Percentiles rank a stretch among this genome's conserved stretches.
phyloP scores from a whole-genome alignment of 2,888 invertebrate genomes.

The Shargacucullia verbasci region DNA sequence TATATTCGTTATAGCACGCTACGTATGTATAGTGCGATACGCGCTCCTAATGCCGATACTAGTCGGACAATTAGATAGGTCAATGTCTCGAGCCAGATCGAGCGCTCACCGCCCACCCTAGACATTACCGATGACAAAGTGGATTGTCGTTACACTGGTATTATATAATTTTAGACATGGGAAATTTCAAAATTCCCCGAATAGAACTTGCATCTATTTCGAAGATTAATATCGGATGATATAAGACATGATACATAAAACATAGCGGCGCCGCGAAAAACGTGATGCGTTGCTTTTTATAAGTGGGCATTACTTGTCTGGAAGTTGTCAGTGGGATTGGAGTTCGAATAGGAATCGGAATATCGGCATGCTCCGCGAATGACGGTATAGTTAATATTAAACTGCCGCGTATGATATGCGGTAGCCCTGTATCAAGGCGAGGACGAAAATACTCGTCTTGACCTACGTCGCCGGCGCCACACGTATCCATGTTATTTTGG shows the following conservation, averaged over 20 bases:
- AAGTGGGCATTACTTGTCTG: slow-evolving; percentile 55
- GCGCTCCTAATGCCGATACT: slow-evolving; percentile 63
- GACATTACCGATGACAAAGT: slow-evolving; percentile 43
- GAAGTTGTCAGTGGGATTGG: slow-evolving; percentile 56
- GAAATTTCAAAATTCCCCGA: slow-evolving; percentile 19
- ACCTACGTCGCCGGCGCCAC: slow-evolving; percentile 81
- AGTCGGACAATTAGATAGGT: slow-evolving; percentile 79
- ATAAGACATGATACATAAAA: slow-evolving; percentile 39
- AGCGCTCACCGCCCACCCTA: slow-evolving; percentile 53
- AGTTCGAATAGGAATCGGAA: slow-evolving; percentile 50
- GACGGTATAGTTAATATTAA: slow-evolving; percentile 86
- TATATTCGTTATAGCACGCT: slow-evolving; percentile 69
- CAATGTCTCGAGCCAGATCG: slow-evolving; percentile 82
- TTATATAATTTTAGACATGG: slow-evolving; percentile 19
- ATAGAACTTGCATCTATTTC: slow-evolving; percentile 14
- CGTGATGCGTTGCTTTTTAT: slow-evolving; percentile 49
- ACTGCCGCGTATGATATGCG: slow-evolving; percentile 80
- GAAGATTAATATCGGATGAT: slow-evolving; percentile 44
- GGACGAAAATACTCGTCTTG: slow-evolving; percentile 85
- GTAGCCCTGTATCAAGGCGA: slow-evolving; percentile 88
- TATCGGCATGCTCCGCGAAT: slow-evolving; percentile 65
- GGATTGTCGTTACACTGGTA: slow-evolving; percentile 12
- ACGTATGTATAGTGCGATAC: slow-evolving; percentile 53
- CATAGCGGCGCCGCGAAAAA: slow-evolving; percentile 21
- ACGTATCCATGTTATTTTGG: slow-evolving; percentile 74